A percentile compares a stretch with the other conserved stretches of the same genome.
Conservation (phyloP, 2,888 invertebrate species). For the Elegia similella region DNA sequence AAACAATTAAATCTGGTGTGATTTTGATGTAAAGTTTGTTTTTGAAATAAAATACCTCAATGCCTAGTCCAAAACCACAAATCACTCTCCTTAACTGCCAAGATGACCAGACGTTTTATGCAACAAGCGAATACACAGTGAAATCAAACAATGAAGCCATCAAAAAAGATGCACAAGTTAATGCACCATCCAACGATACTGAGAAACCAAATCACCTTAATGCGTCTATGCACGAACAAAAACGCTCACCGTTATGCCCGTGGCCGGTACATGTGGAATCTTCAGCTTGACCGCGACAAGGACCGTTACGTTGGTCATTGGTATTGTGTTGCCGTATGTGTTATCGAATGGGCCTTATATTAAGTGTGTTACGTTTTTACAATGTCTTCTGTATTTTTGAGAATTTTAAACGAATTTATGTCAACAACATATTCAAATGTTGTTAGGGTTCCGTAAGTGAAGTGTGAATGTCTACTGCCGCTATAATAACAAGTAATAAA, state of each 20-base stretch:
- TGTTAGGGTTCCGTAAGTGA: too few relatives aligned
- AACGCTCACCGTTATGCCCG: slow-evolving; percentile 11
- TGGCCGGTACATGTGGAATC: slow-evolving; percentile 6
- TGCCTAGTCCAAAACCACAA: too few relatives aligned
- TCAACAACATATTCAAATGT: too few relatives aligned
- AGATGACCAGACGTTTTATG: too few relatives aligned
- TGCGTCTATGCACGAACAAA: slow-evolving; percentile 4
- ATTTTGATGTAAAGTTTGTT: too few relatives aligned
- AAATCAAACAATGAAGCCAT: neutral
- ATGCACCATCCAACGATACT: neutral
- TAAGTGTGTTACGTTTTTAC: neutral
- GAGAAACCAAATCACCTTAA: slow-evolving; percentile 3
- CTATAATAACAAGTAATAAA: too few relatives aligned
- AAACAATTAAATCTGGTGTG: too few relatives aligned
- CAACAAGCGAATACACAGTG: too few relatives aligned
- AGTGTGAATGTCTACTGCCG: too few relatives aligned
- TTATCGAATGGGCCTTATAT: slow-evolving; percentile 28
- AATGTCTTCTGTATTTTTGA: neutral
- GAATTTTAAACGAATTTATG: too few relatives aligned
- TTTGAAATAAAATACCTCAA: too few relatives aligned
- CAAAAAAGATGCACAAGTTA: neutral
- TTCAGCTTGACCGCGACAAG: slow-evolving; percentile 6
- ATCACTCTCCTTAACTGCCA: too few relatives aligned
- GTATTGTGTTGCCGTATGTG: slow-evolving; percentile 26
- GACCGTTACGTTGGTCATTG: slow-evolving; percentile 4